A percentile compares a stretch with the other conserved stretches of the same genome.
Evolutionary conservation across 2,888 invertebrate genomes (phyloP).

Genomic region (Torymus tubicola): DNA sequence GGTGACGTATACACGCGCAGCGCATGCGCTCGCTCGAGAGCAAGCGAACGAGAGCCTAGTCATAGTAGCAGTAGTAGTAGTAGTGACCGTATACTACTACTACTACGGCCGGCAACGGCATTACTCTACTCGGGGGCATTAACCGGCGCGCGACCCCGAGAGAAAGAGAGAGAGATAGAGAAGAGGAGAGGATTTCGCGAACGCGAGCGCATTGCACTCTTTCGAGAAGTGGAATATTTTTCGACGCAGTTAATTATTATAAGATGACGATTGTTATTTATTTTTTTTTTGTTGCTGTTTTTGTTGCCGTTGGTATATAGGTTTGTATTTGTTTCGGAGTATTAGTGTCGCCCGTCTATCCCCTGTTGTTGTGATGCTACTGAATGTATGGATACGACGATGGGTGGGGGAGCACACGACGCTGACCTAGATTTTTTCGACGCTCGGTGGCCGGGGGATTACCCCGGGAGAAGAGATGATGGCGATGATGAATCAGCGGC

Average conservation of each 20-base stretch:
- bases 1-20: conserved; percentile 73
- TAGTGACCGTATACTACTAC: conserved; percentile 53
- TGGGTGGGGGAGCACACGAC: background rate
- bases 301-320: no score
- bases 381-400: background rate
- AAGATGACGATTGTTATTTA: no score
- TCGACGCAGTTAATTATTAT: no score
- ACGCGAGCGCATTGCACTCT: background rate
- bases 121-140: conserved; percentile 70
- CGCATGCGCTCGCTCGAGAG: conserved; percentile 63
- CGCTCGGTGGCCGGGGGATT: no score
- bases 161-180: conserved; percentile 56
- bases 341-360: background rate
- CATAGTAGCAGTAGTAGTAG: no score
- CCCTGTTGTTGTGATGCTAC: background rate
- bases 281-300: no score
- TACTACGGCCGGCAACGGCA: conserved; percentile 59
- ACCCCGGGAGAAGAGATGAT: no score
- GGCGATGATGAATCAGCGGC: no score
- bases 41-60: no score
- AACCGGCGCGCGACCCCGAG: conserved; percentile 72
- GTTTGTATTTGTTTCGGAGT: background rate
- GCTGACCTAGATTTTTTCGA: conserved; percentile 30
- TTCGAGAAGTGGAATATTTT: no score
- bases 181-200: background rate